These are phyloP conservation scores for Saccostrea echinata DNA, from an alignment of 1,140 invertebrate species.

Conservation along the genomic window DNA sequence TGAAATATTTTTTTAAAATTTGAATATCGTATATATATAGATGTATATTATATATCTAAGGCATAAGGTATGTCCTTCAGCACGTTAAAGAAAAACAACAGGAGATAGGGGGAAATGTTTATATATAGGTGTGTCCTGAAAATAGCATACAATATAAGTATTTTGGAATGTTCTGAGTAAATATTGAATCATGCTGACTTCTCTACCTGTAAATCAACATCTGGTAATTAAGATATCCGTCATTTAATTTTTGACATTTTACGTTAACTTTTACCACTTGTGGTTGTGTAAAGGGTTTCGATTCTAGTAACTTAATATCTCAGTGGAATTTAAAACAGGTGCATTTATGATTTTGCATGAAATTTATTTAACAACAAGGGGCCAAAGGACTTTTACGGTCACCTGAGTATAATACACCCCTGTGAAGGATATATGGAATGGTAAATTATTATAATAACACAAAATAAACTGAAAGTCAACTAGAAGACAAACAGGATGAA, in stretches of 20 bases:
- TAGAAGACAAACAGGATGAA: too few species aligned
- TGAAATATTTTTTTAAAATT: too few species aligned
- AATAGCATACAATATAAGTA: neutral
- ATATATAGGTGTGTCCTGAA: neutral
- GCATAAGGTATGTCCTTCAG: too few species aligned
- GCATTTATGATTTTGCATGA: neutral
- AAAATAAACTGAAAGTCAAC: too few species aligned
- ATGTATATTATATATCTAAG: neutral
- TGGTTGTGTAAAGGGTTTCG: neutral
- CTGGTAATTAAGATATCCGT: neutral
- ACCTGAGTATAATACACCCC: too few species aligned
- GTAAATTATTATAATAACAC: too few species aligned
- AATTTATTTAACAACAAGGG: neutral
- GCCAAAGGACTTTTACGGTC: too few species aligned
- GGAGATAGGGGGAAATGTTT: neutral
- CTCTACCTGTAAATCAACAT: neutral
- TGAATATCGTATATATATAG: neutral
- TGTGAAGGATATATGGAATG: too few species aligned
- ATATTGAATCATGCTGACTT: neutral
- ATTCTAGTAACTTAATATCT: neutral
- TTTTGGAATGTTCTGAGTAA: neutral
- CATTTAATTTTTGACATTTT: neutral
- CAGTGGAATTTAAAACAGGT: neutral
- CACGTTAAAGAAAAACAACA: neutral
- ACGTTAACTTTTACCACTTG: neutral